A percentile compares a stretch with the other conserved stretches of the same genome.
phyloP scores from a whole-genome alignment of 2,113 vertebrate species.

The Alethe diademata region DNA sequence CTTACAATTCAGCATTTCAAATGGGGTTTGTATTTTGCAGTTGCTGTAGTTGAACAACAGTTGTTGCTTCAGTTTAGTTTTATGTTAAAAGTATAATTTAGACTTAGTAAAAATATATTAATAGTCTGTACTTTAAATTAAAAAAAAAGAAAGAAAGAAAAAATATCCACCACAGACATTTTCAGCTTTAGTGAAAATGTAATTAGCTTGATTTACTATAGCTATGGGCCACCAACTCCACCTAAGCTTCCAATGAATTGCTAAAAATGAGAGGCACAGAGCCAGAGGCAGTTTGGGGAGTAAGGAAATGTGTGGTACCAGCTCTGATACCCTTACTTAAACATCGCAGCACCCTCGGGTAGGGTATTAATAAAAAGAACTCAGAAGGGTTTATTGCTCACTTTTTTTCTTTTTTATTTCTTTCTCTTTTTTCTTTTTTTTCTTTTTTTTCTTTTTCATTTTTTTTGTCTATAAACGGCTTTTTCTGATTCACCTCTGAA shows the following conservation, averaged over 20 bases:
- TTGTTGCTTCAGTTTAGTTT: not conserved
- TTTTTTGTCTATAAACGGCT: not conserved
- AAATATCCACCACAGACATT: conserved; percentile 28
- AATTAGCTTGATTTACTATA: conserved; percentile 74
- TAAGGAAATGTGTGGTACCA: not conserved
- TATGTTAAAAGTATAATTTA: conserved; percentile 9
- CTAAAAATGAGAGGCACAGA: not conserved
- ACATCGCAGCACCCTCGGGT: fast-evolving
- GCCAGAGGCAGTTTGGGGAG: not conserved
- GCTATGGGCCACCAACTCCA: conserved; percentile 36
- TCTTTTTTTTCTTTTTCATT: too few species aligned
- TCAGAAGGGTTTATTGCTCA: not conserved
- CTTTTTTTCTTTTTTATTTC: too few species aligned
- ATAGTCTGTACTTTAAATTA: not conserved
- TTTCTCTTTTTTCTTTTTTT: too few species aligned
- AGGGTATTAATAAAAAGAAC: not conserved
- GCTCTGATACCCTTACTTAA: not conserved
- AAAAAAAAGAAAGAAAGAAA: not conserved
- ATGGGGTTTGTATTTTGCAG: not conserved
- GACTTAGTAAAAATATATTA: conserved; percentile 52
- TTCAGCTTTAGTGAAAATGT: conserved; percentile 45
- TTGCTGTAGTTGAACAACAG: not conserved
- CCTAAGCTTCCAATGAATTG: conserved; percentile 43
- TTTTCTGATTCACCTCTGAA: not conserved
- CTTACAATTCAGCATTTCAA: not conserved